A percentile compares a stretch with the other conserved stretches of the same genome.
Evolutionary conservation across 2,888 invertebrate genomes (phyloP).

Genomic region (Acanthosepion esculentum): DNA sequence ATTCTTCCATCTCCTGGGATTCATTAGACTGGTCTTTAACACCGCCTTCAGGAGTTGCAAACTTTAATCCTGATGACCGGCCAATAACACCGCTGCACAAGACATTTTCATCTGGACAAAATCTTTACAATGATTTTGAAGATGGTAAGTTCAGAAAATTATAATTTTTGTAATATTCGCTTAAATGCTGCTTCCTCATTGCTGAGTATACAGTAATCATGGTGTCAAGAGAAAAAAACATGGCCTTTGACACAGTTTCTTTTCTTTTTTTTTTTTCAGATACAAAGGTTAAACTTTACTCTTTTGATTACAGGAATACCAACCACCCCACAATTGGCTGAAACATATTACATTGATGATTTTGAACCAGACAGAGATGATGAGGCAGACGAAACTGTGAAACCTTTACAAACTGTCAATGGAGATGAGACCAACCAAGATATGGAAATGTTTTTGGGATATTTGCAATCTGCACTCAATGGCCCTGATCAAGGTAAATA

Average conservation of each 20-base stretch:
- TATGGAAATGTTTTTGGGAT: slow-evolving; percentile 24
- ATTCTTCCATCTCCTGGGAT: not conserved
- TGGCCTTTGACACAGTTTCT: too few relatives aligned
- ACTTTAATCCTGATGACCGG: not conserved
- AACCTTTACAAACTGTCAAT: not conserved
- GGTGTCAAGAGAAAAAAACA: too few relatives aligned
- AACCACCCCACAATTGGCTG: not conserved
- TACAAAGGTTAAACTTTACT: too few relatives aligned
- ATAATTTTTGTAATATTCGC: not conserved
- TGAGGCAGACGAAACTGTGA: not conserved
- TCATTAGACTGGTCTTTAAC: not conserved
- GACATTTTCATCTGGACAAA: not conserved
- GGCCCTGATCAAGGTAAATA: slow-evolving; percentile 1
- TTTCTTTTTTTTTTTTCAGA: too few relatives aligned
- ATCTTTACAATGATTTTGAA: slow-evolving; percentile 24
- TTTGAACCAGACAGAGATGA: not conserved
- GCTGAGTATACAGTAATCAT: too few relatives aligned
- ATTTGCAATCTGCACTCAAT: not conserved
- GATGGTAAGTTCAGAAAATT: slow-evolving; percentile 35
- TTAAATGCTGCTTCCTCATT: too few relatives aligned
- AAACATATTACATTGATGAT: not conserved
- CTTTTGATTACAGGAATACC: not conserved
- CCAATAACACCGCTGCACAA: slow-evolving; percentile 39
- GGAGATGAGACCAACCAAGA: not conserved
- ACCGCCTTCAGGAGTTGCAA: not conserved